Evolutionary conservation across 2,888 invertebrate species (phyloP).

Genomic region (Nemurella pictetii): DNA sequence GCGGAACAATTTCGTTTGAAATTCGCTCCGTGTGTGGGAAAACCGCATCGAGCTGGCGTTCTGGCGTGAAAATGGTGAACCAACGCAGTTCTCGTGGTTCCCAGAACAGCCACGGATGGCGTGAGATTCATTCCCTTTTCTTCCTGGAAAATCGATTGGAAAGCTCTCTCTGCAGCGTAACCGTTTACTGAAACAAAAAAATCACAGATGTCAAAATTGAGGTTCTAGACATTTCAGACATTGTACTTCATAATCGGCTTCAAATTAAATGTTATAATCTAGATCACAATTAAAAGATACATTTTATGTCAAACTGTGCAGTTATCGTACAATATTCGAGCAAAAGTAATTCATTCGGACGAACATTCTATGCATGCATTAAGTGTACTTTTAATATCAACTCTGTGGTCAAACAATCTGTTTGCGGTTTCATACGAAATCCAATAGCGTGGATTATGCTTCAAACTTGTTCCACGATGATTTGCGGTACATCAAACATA

Average conservation of each 20-base stretch:
- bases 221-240: too few species aligned
- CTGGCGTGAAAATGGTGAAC: background rate
- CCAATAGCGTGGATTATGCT: background rate
- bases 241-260: too few species aligned
- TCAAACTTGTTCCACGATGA: background rate
- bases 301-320: too few species aligned
- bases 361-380: too few species aligned
- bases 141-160: background rate
- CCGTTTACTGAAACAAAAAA: too few species aligned
- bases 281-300: too few species aligned
- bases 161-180: background rate
- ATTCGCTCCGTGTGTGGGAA: background rate
- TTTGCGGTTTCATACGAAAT: background rate
- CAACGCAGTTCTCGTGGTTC: background rate
- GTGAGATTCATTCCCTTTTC: background rate
- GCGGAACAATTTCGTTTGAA: background rate
- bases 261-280: too few species aligned
- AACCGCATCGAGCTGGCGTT: background rate
- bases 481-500: background rate
- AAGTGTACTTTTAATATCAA: too few species aligned
- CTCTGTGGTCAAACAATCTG: background rate
- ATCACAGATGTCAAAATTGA: too few species aligned
- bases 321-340: too few species aligned
- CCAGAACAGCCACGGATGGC: background rate
- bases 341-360: too few species aligned